Evolutionary conservation across 2,888 invertebrate species (phyloP).

Genomic region (Ennomos erosarius): DNA sequence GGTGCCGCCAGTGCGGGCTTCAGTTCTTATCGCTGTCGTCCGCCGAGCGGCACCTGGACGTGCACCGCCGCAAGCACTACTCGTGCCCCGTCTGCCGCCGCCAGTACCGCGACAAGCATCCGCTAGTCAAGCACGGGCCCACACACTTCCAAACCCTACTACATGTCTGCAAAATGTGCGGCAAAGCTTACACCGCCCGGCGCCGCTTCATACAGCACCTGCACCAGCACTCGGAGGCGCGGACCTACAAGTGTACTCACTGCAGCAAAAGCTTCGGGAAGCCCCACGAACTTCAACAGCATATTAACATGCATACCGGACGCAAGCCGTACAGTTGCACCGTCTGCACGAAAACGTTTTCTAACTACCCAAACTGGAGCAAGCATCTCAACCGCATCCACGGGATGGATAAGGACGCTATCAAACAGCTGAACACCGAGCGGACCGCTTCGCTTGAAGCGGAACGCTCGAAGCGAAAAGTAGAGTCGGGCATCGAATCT

Average conservation of each 20-base stretch:
- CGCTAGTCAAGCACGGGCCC: conserved; percentile 64
- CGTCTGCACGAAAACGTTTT: conserved; percentile 83
- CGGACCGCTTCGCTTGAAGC: neutral
- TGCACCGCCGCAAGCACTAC: conserved; percentile 63
- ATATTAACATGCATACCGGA: conserved; percentile 85
- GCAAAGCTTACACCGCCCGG: conserved; percentile 11
- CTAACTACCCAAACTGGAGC: conserved; percentile 83
- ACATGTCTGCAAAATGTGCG: conserved; percentile 81
- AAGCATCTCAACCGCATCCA: conserved; percentile 81
- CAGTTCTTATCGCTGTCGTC: conserved; percentile 58
- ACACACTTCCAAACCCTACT: conserved; percentile 66
- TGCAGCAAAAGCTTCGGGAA: conserved; percentile 80
- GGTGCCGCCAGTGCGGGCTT: conserved; percentile 70
- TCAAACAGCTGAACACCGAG: conserved; percentile 19
- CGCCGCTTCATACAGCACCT: conserved; percentile 48
- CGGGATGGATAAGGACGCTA: conserved; percentile 49
- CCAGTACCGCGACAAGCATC: conserved; percentile 78
- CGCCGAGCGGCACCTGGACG: conserved; percentile 63
- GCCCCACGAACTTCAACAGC: conserved; percentile 69
- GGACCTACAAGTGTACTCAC: conserved; percentile 76
- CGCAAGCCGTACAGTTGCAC: conserved; percentile 83
- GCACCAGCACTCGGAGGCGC: conserved; percentile 69
- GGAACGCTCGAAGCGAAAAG: conserved; percentile 9
- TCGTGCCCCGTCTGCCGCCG: conserved; percentile 85
- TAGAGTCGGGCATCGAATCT: conserved; percentile 43